Evolutionary conservation across 2,888 invertebrate species (phyloP).

Genomic region (Drosophila maculinotata): DNA sequence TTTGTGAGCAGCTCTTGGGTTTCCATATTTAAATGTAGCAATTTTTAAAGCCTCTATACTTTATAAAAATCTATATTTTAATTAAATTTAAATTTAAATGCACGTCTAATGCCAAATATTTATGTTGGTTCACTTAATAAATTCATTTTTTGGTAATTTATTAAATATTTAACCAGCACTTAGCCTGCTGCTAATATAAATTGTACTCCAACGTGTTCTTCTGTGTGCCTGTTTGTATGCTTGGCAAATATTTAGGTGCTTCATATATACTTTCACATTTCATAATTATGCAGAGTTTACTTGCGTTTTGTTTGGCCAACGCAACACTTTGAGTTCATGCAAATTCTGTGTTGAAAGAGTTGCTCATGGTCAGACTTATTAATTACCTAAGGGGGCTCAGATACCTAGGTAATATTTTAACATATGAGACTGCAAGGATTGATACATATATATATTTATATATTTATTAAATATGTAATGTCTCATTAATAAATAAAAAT

Average conservation of each 20-base stretch:
- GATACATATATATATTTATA: too few species aligned
- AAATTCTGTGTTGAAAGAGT: constrained; percentile 35
- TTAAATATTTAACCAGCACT: constrained; percentile 58
- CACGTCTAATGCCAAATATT: constrained; percentile 24
- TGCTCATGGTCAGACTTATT: constrained; percentile 17
- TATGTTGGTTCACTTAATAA: constrained; percentile 43
- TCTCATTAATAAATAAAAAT: too few species aligned
- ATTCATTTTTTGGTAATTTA: constrained; percentile 51
- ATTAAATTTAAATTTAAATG: too few species aligned
- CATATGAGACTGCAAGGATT: too few species aligned
- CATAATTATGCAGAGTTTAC: constrained; percentile 70
- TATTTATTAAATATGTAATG: too few species aligned
- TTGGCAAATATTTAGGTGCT: constrained; percentile 49
- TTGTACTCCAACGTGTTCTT: constrained; percentile 26
- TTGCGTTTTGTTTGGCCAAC: constrained; percentile 64
- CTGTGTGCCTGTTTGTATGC: constrained; percentile 26
- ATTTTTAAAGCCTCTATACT: too few species aligned
- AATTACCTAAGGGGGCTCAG: background rate
- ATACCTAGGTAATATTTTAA: background rate
- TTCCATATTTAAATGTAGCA: too few species aligned
- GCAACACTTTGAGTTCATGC: constrained; percentile 56
- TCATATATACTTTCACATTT: constrained; percentile 20
- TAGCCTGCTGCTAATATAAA: constrained; percentile 56
- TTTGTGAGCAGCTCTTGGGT: too few species aligned
- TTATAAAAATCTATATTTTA: too few species aligned